Percentiles rank a stretch among this genome's conserved stretches.
These are phyloP conservation scores for Andricus quercusramuli DNA, from an alignment of 2,888 invertebrate genomes.

Conservation along the genomic window DNA sequence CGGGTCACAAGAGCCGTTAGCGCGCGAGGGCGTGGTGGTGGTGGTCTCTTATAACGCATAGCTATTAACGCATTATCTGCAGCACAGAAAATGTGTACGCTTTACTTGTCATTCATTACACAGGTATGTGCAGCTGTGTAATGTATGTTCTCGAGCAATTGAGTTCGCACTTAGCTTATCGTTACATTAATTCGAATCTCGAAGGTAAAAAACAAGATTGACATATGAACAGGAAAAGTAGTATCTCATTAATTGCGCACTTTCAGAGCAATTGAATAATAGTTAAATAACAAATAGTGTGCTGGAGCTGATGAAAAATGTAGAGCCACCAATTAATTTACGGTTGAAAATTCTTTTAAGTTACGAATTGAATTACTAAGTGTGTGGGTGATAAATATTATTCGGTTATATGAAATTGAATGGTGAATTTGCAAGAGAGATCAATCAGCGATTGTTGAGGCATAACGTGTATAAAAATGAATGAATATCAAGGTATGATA, in stretches of 20 bases:
- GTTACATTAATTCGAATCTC: slow-evolving; percentile 35
- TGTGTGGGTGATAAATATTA: not conserved
- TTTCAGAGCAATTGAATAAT: slow-evolving; percentile 13
- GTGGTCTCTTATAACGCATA: slow-evolving; percentile 47
- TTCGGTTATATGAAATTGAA: not conserved
- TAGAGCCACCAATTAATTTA: slow-evolving; percentile 4
- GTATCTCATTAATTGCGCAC: slow-evolving; percentile 24
- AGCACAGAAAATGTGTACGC: slow-evolving; percentile 41
- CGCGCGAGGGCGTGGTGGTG: slow-evolving; percentile 58
- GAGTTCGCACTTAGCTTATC: slow-evolving; percentile 42
- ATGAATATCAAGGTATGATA: not conserved
- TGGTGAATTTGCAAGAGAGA: not conserved
- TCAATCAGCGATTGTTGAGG: not conserved
- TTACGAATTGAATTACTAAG: not conserved
- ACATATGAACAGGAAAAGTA: slow-evolving; percentile 28
- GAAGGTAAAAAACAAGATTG: slow-evolving; percentile 23
- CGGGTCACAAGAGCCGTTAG: slow-evolving; percentile 44
- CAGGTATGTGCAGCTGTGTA: slow-evolving; percentile 48
- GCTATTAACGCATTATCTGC: slow-evolving; percentile 57
- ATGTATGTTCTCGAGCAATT: slow-evolving; percentile 35
- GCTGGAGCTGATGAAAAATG: not conserved
- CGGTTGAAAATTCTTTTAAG: not conserved
- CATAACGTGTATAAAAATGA: slow-evolving; percentile 13
- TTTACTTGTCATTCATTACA: slow-evolving; percentile 55
- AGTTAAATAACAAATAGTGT: not conserved